Evolutionary conservation across 2,888 invertebrate genomes (phyloP).

Genomic region (Pristionchus japonicus): DNA sequence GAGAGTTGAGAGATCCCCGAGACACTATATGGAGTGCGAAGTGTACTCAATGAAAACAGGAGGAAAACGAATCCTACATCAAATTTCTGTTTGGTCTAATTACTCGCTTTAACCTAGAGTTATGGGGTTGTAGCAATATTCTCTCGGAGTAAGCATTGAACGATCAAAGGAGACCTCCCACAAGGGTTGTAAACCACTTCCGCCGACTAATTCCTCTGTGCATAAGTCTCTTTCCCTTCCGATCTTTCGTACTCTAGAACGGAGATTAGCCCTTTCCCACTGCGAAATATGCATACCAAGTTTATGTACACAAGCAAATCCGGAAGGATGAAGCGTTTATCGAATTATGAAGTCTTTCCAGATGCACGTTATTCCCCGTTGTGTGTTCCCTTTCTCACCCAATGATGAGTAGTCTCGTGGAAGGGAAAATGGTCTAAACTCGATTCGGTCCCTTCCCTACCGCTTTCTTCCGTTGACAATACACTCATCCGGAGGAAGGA

Average conservation of each 20-base stretch:
- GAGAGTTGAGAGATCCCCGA: not conserved
- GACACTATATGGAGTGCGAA: too few relatives aligned
- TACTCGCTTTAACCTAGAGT: too few relatives aligned
- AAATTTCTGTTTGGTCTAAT: too few relatives aligned
- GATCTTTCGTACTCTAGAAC: not conserved
- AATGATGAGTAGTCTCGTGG: not conserved
- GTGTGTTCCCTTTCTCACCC: constrained; percentile 8
- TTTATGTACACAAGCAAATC: too few relatives aligned
- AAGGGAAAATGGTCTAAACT: not conserved
- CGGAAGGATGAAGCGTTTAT: too few relatives aligned
- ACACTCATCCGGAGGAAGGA: not conserved
- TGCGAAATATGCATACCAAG: too few relatives aligned
- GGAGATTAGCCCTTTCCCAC: not conserved
- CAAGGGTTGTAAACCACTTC: not conserved
- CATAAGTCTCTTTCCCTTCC: constrained; percentile 1
- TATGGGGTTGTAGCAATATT: too few relatives aligned
- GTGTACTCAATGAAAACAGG: not conserved
- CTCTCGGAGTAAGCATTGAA: too few relatives aligned
- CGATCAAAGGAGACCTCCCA: not conserved
- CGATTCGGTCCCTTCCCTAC: not conserved
- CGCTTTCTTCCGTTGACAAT: not conserved
- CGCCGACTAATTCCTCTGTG: not conserved
- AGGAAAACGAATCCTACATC: too few relatives aligned
- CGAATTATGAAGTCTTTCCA: too few relatives aligned
- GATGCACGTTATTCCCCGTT: too few relatives aligned